Evolutionary conservation across 2,797 vertebrate species (phyloP).

Genomic region (Pangasius macronema): DNA sequence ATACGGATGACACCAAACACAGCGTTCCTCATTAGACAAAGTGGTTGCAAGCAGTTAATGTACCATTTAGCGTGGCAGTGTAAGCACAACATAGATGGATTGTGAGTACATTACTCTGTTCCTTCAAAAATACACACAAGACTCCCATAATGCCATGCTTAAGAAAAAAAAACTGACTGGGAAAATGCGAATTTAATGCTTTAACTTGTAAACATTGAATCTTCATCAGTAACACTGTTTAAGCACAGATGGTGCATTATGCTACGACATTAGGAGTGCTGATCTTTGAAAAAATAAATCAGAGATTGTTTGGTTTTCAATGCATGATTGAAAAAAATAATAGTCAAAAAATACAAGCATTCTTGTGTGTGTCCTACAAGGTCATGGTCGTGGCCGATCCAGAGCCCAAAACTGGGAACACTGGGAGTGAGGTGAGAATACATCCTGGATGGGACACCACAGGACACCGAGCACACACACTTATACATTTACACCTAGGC

Average conservation of each 20-base stretch:
- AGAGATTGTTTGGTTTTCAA: background rate
- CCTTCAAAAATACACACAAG: slow-evolving; percentile 4
- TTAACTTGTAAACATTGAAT: background rate
- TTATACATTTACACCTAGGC: background rate
- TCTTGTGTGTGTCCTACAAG: background rate
- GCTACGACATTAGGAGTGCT: background rate
- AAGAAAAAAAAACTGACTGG: background rate
- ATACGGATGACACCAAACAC: background rate
- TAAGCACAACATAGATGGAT: slow-evolving; percentile 14
- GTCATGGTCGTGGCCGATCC: background rate
- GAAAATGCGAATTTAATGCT: background rate
- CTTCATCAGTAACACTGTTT: background rate
- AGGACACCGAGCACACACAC: background rate
- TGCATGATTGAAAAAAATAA: background rate
- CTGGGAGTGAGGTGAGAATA: background rate
- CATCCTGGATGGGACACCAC: background rate
- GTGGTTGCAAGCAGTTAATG: background rate
- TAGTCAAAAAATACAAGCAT: background rate
- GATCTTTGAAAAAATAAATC: background rate
- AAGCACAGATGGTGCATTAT: background rate
- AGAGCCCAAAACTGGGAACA: background rate
- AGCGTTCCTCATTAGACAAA: slow-evolving; percentile 30
- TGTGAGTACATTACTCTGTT: slow-evolving; percentile 5
- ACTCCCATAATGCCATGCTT: background rate
- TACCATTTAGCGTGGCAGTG: background rate